Evolutionary conservation across 2,888 invertebrate genomes (phyloP).

Genomic region (Eugnorisma glareosa): DNA sequence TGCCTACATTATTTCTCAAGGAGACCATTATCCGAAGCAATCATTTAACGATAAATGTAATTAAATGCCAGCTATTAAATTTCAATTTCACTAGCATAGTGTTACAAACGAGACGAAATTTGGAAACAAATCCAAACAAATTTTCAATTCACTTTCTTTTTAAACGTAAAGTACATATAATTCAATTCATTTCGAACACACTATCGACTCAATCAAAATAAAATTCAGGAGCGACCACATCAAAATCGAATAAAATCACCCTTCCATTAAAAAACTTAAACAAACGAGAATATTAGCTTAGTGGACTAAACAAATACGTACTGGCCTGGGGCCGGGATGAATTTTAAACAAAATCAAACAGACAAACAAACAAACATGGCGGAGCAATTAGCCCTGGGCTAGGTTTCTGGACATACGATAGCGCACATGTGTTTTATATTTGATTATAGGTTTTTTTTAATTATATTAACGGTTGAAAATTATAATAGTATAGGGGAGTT

Average conservation of each 20-base stretch:
- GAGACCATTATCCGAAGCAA: not conserved
- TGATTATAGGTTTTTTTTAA: conserved; percentile 61
- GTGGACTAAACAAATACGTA: conserved; percentile 79
- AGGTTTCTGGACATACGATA: conserved; percentile 75
- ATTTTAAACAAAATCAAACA: conserved; percentile 80
- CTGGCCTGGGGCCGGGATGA: conserved; percentile 78
- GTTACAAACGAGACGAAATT: not conserved
- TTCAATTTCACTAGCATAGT: not conserved
- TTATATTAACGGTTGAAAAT: conserved; percentile 12
- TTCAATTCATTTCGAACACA: not conserved
- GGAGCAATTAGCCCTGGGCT: conserved; percentile 85
- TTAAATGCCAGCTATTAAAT: not conserved
- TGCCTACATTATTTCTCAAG: not conserved
- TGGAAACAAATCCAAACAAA: not conserved
- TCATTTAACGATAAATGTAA: not conserved
- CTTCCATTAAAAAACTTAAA: conserved; percentile 81
- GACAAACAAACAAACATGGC: conserved; percentile 76
- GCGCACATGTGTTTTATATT: conserved; percentile 72
- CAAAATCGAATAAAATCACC: conserved; percentile 70
- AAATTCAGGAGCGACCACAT: conserved; percentile 65
- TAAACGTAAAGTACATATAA: not conserved
- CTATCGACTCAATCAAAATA: conserved; percentile 60
- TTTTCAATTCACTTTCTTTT: not conserved
- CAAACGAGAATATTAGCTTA: conserved; percentile 83
- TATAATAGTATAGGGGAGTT: not conserved